These are phyloP conservation scores for Ypsolopha scabrella DNA, from an alignment of 2,888 invertebrate genomes.

Conservation along the genomic window DNA sequence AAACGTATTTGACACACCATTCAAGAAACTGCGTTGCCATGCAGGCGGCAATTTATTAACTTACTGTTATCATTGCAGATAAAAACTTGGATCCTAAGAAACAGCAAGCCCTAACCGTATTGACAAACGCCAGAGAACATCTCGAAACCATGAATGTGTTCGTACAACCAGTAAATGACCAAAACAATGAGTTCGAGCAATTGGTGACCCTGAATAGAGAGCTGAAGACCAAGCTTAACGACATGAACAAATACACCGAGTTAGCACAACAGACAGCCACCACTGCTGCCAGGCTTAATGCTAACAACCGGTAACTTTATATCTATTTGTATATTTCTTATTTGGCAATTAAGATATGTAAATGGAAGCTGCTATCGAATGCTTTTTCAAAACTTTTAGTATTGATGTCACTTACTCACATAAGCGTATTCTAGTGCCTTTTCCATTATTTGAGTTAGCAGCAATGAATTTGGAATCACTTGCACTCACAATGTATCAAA, in stretches of 20 bases:
- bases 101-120: slow-evolving; percentile 27
- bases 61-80: not conserved
- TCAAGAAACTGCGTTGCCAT: too few relatives aligned
- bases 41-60: too few relatives aligned
- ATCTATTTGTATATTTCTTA: too few relatives aligned
- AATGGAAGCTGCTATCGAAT: not conserved
- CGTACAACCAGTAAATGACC: slow-evolving; percentile 75
- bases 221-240: slow-evolving; percentile 77
- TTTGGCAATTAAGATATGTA: not conserved
- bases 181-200: slow-evolving; percentile 66
- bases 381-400: not conserved
- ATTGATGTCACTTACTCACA: not conserved
- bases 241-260: slow-evolving; percentile 77
- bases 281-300: slow-evolving; percentile 69
- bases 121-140: slow-evolving; percentile 71
- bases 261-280: slow-evolving; percentile 71
- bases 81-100: slow-evolving; percentile 40
- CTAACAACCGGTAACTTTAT: slow-evolving; percentile 58
- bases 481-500: not conserved
- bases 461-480: not conserved
- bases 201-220: slow-evolving; percentile 71
- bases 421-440: too few relatives aligned
- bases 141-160: slow-evolving; percentile 76
- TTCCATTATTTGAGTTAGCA: too few relatives aligned
- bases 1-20: too few relatives aligned